Evolutionary conservation across 2,888 invertebrate genomes (phyloP), one percentile per base, ranked within the genome.

Genomic region (Seladonia tumulorum): DNA sequence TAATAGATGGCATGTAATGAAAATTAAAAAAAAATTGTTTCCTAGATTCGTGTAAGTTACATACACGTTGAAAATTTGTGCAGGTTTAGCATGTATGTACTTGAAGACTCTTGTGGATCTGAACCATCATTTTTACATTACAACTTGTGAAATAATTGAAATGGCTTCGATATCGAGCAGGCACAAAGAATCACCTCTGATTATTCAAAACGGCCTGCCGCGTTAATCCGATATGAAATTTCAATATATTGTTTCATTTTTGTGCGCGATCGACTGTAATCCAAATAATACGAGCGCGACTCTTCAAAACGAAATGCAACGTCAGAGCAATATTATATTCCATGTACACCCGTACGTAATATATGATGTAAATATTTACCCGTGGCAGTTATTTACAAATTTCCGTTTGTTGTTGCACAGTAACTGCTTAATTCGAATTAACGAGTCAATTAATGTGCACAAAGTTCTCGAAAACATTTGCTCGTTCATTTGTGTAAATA

Each of bases 281-380:
- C 53, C 53, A 22, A 53, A 53, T n/a, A 10, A 53, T 8, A 53
- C 53, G n/a, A 53, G 22, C n/a, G 53, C n/a, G 3, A 10, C 53
- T n/a, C 53, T 53, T n/a, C 53, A 53, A 53, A 53, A 22, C 22
- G 53, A 53, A 53, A n/a, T 53, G 22, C n/a, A 53, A 53, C 53
- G 53, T 53, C 53, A 10, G 7, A 53, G 10, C 53, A 53, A 53
- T 53, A 53, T 53, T 53, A 53, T 53, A 53, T 53, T 53, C 3
- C 53, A 2, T 1, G 2, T 3, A 53, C 0, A 10, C 10, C 53
- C 8, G 4, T 10, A 1, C n/a, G 0, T 22, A 8, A 8, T n/a
- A 10, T 7, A 53, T 3, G n/a, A n/a, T n/a, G 10, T 3, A 53
- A 22, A 53, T 53, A 53, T 53, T 53, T n/a, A 53, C n/a, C 53